Base-by-base conservation (phyloP, 1,140 invertebrate genomes). In the Thaumetopoea pityocampa region DNA sequence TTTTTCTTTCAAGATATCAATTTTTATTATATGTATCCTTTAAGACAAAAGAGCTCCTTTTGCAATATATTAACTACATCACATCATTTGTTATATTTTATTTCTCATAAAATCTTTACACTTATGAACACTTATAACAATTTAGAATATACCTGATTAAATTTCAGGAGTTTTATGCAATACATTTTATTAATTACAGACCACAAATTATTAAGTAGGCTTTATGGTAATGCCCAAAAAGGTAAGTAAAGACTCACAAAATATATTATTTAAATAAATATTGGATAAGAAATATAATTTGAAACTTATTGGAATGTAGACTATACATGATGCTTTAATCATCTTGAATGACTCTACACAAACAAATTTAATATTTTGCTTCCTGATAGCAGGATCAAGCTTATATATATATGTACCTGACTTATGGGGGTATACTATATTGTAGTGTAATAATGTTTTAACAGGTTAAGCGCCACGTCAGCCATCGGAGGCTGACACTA, bases 111-210 rank as follows among this genome's bases (percentile, higher is more conserved):
- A 74, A 71, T 73, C 59, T 74, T 73, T 70, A 71, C 59, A 69
- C 48, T 62, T 76, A 74, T 77, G 78, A 82, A 82, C 76, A 82
- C 73, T 78, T 82, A 82, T 46, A 73, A 76, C 68, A 77, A 78
- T 82, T 82, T 82, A 79, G 78, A 82, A 82, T 82, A 79, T 82
- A 74, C 48, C 67, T 70, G 30, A 60, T 53, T 53, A 47, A 48
- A 53, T 54, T 49, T 54, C n/a, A n/a, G n/a, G n/a, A n/a, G n/a
- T n/a, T n/a, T n/a, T n/a, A n/a, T n/a, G n/a, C n/a, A n/a, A n/a
- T n/a, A 23, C 51, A 45, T 55, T 62, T 55, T 65, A 66, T 69
- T 42, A 32, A 44, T 51, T 67, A 74, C 54, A 64, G 57, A 74
- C 64, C 66, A 69, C 61, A 68, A 24, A 33, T 22, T 22, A 34